phyloP scores from a whole-genome alignment of 2,797 vertebrate species.

The Graptemys geographica region DNA sequence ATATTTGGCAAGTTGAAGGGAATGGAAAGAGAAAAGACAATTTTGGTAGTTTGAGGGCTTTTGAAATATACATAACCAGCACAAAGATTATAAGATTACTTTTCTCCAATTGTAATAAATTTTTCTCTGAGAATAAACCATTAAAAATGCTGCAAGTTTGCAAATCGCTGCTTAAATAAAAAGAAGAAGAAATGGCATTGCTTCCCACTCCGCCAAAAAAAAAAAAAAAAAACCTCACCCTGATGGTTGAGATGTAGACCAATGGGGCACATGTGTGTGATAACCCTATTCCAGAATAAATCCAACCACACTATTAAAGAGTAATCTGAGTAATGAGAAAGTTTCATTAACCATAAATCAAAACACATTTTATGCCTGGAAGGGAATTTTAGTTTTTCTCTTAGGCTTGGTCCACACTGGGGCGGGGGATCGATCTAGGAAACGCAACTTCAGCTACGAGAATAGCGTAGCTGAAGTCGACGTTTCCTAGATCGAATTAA shows the following conservation, averaged over 20 bases:
- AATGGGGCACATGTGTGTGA: constrained; percentile 38
- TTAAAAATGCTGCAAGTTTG: constrained; percentile 29
- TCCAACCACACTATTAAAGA: constrained; percentile 26
- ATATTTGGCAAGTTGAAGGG: constrained; percentile 3
- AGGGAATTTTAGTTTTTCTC: constrained; percentile 48
- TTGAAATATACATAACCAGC: not conserved
- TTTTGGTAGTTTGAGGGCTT: not conserved
- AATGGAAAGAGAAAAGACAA: not conserved
- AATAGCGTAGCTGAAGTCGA: no score
- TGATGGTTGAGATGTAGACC: not conserved
- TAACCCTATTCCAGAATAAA: constrained; percentile 51
- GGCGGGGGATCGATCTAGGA: no score
- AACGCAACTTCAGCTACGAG: no score
- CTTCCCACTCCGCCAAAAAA: constrained; percentile 51
- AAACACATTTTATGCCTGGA: constrained; percentile 58
- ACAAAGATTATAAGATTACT: constrained; percentile 29
- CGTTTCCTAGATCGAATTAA: no score
- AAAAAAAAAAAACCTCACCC: constrained; percentile 11
- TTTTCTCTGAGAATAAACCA: constrained; percentile 57
- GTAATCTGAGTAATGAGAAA: constrained; percentile 60
- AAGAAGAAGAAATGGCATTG: constrained; percentile 50
- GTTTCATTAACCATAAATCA: constrained; percentile 58
- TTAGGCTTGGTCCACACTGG: not conserved
- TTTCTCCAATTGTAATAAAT: constrained; percentile 20
- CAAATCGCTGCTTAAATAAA: constrained; percentile 59